These are phyloP conservation scores for Nylanderia fulva DNA, from an alignment of 1,140 invertebrate species.

Conservation along the genomic window DNA sequence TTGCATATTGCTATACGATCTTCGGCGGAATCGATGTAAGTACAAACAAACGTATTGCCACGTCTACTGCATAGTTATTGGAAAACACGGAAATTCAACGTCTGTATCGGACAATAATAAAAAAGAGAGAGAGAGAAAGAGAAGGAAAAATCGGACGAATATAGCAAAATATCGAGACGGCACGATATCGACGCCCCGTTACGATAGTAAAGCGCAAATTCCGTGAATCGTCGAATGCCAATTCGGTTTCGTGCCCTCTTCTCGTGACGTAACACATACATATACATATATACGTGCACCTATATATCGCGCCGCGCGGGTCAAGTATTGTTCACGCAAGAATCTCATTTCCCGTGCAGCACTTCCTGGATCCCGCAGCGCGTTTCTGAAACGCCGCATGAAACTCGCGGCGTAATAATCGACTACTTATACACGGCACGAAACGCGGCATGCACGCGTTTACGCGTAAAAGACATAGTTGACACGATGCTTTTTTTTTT, in stretches of 20 bases:
- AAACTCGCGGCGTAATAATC: conserved; percentile 44
- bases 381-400: conserved; percentile 52
- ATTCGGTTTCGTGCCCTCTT: conserved; percentile 35
- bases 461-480: conserved; percentile 1
- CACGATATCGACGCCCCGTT: not conserved
- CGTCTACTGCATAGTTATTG: not conserved
- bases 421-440: conserved; percentile 36
- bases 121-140: not conserved
- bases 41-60: not conserved
- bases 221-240: conserved; percentile 14
- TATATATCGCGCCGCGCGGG: not conserved
- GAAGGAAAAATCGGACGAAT: not conserved
- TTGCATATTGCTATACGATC: not conserved
- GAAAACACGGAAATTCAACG: not conserved
- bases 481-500: not conserved
- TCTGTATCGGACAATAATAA: not conserved
- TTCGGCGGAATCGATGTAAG: not conserved
- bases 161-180: not conserved
- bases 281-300: no score
- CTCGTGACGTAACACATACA: not conserved
- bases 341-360: conserved; percentile 76
- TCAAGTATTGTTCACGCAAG: conserved; percentile 77
- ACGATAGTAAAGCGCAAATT: conserved; percentile 17
- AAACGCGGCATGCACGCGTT: conserved; percentile 12
- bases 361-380: conserved; percentile 72